A percentile compares a stretch with the other conserved stretches of the same genome.
These are phyloP conservation scores for Nemotelus pantherinus DNA, from an alignment of 2,888 invertebrate genomes.

Conservation along the genomic window DNA sequence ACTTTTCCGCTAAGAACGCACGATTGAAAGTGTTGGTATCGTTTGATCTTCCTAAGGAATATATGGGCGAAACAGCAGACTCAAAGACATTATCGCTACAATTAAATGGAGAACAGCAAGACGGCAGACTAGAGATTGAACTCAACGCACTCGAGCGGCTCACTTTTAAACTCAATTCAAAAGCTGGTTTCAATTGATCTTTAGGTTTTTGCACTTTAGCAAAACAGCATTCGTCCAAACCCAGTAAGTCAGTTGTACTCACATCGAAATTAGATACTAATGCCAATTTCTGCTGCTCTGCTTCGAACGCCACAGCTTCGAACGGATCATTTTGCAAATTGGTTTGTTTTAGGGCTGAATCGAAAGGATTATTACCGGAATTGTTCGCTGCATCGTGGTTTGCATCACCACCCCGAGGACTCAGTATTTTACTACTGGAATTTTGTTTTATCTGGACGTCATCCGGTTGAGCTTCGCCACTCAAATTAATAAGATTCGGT, in stretches of 20 bases:
- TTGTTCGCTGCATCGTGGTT: slow-evolving; percentile 48
- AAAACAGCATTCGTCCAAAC: slow-evolving; percentile 10
- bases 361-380: slow-evolving; percentile 57
- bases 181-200: no score
- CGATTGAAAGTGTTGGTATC: no score
- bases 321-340: slow-evolving; percentile 55
- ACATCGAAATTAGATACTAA: background rate
- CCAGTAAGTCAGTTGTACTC: slow-evolving; percentile 17
- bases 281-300: slow-evolving; percentile 49
- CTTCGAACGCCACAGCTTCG: slow-evolving; percentile 54
- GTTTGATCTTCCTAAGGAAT: no score
- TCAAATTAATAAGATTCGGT: slow-evolving; percentile 21
- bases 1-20: no score
- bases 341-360: slow-evolving; percentile 53
- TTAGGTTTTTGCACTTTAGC: background rate
- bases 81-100: no score
- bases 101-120: no score
- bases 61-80: no score
- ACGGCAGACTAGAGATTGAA: no score
- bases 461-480: background rate
- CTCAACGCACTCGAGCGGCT: no score
- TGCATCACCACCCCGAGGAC: background rate
- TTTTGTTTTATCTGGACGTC: background rate
- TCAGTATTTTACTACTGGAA: background rate
- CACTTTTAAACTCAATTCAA: no score